These are phyloP conservation scores for Xiphorhynchus elegans DNA, from an alignment of 2,113 vertebrate species.

Conservation along the genomic window DNA sequence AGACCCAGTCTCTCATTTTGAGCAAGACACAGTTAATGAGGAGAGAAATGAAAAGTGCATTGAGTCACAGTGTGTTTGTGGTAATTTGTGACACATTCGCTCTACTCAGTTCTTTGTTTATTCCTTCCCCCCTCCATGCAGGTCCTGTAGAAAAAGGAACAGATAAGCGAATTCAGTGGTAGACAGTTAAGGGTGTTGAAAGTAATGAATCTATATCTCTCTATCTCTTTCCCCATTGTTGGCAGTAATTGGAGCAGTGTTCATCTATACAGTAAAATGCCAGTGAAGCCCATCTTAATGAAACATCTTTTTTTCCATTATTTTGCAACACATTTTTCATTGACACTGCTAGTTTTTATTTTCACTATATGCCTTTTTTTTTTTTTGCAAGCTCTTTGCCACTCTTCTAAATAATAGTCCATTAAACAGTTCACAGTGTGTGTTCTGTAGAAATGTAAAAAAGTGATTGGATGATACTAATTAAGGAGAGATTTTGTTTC, in stretches of 20 bases:
- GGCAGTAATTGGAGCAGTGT: conserved; percentile 84
- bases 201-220: conserved; percentile 83
- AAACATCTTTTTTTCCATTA: conserved; percentile 82
- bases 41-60: conserved; percentile 82
- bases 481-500: conserved; percentile 86
- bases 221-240: conserved; percentile 76
- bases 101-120: conserved; percentile 79
- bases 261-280: conserved; percentile 81
- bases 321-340: conserved; percentile 83
- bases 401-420: conserved; percentile 82
- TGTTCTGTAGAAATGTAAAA: conserved; percentile 82
- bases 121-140: conserved; percentile 56
- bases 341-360: conserved; percentile 78
- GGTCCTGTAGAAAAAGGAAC: conserved; percentile 74
- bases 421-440: conserved; percentile 84
- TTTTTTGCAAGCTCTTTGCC: conserved; percentile 67
- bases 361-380: conserved; percentile 50
- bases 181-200: conserved; percentile 81
- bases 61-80: conserved; percentile 80
- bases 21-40: conserved; percentile 85
- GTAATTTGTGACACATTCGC: conserved; percentile 83
- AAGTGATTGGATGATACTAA: conserved; percentile 85
- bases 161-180: conserved; percentile 78
- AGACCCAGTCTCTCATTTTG: conserved; percentile 78
- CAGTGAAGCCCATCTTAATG: conserved; percentile 79